Percentiles rank a stretch among this genome's conserved stretches.
These are phyloP conservation scores for Ladona fulva DNA, from an alignment of 1,140 invertebrate genomes.

Conservation along the genomic window DNA sequence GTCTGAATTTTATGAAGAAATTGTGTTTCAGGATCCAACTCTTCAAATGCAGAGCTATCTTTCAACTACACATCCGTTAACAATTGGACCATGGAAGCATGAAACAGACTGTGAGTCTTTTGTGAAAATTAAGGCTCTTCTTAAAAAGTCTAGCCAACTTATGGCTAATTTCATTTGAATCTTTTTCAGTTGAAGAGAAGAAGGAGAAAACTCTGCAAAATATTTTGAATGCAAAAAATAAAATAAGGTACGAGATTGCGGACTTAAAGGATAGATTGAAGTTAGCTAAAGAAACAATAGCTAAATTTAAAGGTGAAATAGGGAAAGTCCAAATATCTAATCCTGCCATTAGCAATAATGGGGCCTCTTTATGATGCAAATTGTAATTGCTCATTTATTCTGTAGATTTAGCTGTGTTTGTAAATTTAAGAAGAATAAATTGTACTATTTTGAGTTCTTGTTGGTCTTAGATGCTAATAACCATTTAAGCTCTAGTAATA, in stretches of 20 bases:
- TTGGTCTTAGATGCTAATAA: no score
- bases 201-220: constrained; percentile 71
- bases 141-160: constrained; percentile 11
- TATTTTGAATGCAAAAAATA: constrained; percentile 70
- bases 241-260: constrained; percentile 73
- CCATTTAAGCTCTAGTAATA: no score
- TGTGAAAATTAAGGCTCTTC: constrained; percentile 15
- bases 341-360: neutral
- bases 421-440: no score
- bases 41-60: constrained; percentile 85
- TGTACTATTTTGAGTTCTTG: no score
- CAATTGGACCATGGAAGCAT: constrained; percentile 66
- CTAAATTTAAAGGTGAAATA: constrained; percentile 81
- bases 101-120: constrained; percentile 80
- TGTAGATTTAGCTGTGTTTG: no score
- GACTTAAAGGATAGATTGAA: constrained; percentile 83
- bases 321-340: constrained; percentile 46
- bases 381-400: no score
- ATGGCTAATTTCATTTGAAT: constrained; percentile 17
- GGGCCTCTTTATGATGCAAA: neutral
- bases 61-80: constrained; percentile 62
- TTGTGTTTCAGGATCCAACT: constrained; percentile 94
- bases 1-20: constrained; percentile 94
- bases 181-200: constrained; percentile 83
- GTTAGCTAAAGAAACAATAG: constrained; percentile 79